Conservation (phyloP, 2,113 vertebrate genomes). For the Pantherophis guttatus region DNA sequence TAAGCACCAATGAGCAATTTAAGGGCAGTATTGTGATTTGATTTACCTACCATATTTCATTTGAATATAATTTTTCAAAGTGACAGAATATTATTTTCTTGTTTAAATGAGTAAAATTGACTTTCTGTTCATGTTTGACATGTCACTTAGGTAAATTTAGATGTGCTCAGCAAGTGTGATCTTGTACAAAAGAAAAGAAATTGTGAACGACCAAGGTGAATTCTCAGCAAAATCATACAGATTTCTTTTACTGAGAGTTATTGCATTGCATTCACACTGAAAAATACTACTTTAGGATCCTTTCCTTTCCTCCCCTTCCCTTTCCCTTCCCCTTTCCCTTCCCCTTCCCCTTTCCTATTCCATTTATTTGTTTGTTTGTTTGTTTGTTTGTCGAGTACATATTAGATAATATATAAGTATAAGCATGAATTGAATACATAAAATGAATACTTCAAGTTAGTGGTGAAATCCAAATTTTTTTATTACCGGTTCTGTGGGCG, state of each 20-base stretch:
- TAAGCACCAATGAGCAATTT: conserved; percentile 18
- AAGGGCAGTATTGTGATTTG: conserved; percentile 17
- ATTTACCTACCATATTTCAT: conserved; percentile 17
- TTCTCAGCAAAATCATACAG: not conserved
- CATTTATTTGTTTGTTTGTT: too few relatives aligned
- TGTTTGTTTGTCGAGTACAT: too few relatives aligned
- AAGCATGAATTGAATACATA: too few relatives aligned
- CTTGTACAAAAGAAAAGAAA: conserved; percentile 10
- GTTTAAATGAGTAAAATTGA: conserved; percentile 27
- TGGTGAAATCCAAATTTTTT: too few relatives aligned
- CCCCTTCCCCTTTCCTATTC: not conserved
- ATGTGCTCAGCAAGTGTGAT: not conserved
- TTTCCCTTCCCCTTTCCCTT: not conserved
- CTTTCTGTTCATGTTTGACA: conserved; percentile 8
- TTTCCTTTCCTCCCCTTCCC: not conserved
- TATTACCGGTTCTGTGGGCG: too few relatives aligned
- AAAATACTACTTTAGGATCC: not conserved
- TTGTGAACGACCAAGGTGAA: not conserved
- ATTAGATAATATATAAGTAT: too few relatives aligned
- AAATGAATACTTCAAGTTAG: too few relatives aligned
- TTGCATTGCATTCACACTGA: not conserved
- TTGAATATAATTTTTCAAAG: conserved; percentile 18
- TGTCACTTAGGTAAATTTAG: conserved; percentile 12
- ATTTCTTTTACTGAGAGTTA: not conserved
- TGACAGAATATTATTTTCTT: conserved; percentile 29